Evolutionary conservation across 1,140 invertebrate species (phyloP).

Genomic region (Penaeus vannamei): DNA sequence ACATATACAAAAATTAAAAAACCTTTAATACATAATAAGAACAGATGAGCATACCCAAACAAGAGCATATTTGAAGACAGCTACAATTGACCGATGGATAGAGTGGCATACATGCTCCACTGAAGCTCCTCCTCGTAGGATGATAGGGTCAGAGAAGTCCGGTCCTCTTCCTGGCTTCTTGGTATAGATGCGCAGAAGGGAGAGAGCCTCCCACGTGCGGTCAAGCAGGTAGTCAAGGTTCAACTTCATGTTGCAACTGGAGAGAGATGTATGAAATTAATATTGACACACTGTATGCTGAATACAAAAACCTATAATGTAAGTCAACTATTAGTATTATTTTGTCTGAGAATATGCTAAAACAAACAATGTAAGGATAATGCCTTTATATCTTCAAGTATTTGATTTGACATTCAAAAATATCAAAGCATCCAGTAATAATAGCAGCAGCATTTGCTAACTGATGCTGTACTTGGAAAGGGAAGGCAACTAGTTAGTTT

Average conservation of each 20-base stretch:
- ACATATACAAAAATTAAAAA: no score
- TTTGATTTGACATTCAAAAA: no score
- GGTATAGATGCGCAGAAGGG: slow-evolving; percentile 96
- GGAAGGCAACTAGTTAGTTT: no score
- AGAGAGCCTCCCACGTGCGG: slow-evolving; percentile 93
- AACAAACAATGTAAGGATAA: no score
- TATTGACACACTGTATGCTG: background rate
- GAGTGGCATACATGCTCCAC: slow-evolving; percentile 98
- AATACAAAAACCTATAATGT: no score
- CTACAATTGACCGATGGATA: slow-evolving; percentile 93
- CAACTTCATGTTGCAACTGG: slow-evolving; percentile 98
- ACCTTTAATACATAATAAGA: slow-evolving; percentile 36
- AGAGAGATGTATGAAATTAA: slow-evolving; percentile 54
- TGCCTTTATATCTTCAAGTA: no score
- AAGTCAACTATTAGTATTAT: no score
- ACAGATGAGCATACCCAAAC: slow-evolving; percentile 84
- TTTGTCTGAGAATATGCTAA: no score
- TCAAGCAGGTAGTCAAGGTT: slow-evolving; percentile 97
- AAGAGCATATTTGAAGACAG: slow-evolving; percentile 95
- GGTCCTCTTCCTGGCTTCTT: slow-evolving; percentile 98
- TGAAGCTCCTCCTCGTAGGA: slow-evolving; percentile 90
- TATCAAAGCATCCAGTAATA: no score
- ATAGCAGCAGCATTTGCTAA: no score
- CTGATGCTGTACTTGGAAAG: no score
- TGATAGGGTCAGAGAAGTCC: slow-evolving; percentile 95